Conservation (phyloP, 2,113 vertebrate species). For the Odontophorus gujanensis region DNA sequence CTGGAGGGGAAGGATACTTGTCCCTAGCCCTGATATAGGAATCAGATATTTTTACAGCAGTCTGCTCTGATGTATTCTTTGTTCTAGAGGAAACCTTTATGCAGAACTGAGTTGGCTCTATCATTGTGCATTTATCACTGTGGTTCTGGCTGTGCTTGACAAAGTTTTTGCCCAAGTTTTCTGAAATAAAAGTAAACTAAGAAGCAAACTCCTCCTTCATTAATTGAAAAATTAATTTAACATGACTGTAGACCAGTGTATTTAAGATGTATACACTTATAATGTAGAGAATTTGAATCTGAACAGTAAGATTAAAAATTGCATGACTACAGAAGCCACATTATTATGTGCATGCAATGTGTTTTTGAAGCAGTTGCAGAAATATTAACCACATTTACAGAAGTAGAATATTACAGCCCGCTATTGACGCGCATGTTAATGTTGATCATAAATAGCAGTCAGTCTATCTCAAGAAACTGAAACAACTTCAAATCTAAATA, state of each 20-base stretch:
- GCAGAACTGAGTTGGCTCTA: not conserved
- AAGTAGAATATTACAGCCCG: not conserved
- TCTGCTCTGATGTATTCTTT: not conserved
- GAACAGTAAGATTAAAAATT: not conserved
- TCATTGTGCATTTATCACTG: not conserved
- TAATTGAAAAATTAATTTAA: not conserved
- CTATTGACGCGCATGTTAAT: accelerated
- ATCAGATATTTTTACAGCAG: not conserved
- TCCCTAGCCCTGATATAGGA: not conserved
- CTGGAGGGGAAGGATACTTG: not conserved
- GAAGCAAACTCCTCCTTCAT: not conserved
- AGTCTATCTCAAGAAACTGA: not conserved
- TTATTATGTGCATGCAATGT: not conserved
- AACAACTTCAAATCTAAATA: not conserved
- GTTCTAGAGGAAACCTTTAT: not conserved
- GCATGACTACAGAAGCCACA: not conserved
- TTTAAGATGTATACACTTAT: not conserved
- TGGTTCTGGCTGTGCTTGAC: not conserved
- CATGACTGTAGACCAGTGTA: not conserved
- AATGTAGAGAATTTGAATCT: not conserved
- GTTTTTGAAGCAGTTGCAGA: not conserved
- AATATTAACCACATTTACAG: not conserved
- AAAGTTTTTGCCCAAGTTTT: not conserved
- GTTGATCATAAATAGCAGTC: not conserved
- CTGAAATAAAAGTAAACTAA: not conserved